A percentile compares a stretch with the other conserved stretches of the same genome.
Evolutionary conservation across 2,888 invertebrate genomes (phyloP).

Genomic region (Eupithecia centaureata): DNA sequence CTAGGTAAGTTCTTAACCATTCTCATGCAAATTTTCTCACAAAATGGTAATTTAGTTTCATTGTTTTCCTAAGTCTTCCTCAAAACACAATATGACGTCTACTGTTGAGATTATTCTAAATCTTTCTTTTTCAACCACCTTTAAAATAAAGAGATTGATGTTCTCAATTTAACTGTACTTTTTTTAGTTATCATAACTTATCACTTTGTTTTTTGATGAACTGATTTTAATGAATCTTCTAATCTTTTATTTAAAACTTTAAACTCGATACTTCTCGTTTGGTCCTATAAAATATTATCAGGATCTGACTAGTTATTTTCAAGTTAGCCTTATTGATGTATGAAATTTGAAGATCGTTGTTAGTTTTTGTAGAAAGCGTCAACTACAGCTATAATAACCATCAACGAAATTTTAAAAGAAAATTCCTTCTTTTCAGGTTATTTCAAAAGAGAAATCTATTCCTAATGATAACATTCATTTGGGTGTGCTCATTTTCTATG

Average conservation of each 20-base stretch:
- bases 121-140: background rate
- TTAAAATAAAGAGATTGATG: no score
- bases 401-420: background rate
- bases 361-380: no score
- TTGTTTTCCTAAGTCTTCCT: background rate
- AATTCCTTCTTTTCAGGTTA: conserved; percentile 26
- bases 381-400: background rate
- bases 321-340: no score
- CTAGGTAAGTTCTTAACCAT: conserved; percentile 25
- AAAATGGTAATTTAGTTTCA: background rate
- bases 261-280: no score
- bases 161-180: no score
- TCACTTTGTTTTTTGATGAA: no score
- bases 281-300: no score
- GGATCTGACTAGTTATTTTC: no score
- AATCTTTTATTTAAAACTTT: no score
- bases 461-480: conserved; percentile 37
- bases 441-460: conserved; percentile 34
- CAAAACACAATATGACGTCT: background rate
- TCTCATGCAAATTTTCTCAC: background rate
- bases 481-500: conserved; percentile 26
- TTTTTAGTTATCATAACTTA: no score
- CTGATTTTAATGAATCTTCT: no score
- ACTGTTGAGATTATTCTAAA: background rate
- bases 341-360: no score